Conservation (phyloP, 2,888 invertebrate species). For the Mamestra brassicae region DNA sequence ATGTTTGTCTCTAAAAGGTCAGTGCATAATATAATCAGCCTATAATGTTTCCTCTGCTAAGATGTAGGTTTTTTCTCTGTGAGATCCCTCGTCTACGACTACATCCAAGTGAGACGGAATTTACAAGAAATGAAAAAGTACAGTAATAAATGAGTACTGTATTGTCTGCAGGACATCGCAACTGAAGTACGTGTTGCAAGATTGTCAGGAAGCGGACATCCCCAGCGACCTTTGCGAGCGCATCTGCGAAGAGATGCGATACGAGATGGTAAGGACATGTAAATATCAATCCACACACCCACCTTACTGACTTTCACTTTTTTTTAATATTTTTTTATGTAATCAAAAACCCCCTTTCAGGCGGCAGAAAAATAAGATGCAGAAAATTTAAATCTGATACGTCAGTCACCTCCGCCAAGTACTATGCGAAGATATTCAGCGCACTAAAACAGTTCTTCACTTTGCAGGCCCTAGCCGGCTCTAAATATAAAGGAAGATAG, state of each 20-base stretch:
- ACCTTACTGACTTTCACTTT: slow-evolving; percentile 63
- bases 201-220: slow-evolving; percentile 97
- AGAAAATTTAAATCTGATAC: slow-evolving; percentile 87
- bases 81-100: too few relatives aligned
- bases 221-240: slow-evolving; percentile 96
- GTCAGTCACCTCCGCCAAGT: slow-evolving; percentile 85
- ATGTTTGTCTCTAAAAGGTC: neutral
- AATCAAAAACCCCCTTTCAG: slow-evolving; percentile 82
- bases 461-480: slow-evolving; percentile 87
- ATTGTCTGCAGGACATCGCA: slow-evolving; percentile 93
- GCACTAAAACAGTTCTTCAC: slow-evolving; percentile 90
- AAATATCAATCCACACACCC: slow-evolving; percentile 82
- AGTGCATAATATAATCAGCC: neutral
- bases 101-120: too few relatives aligned
- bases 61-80: too few relatives aligned
- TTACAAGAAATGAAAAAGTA: neutral
- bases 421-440: slow-evolving; percentile 87
- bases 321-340: slow-evolving; percentile 75
- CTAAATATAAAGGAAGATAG: slow-evolving; percentile 88
- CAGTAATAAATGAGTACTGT: neutral
- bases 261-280: slow-evolving; percentile 95
- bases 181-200: slow-evolving; percentile 95
- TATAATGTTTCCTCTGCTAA: neutral
- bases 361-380: slow-evolving; percentile 90
- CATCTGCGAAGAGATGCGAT: slow-evolving; percentile 97